These are phyloP conservation scores for Apogon talboti DNA, from an alignment of 2,797 vertebrate genomes.

Conservation along the genomic window DNA sequence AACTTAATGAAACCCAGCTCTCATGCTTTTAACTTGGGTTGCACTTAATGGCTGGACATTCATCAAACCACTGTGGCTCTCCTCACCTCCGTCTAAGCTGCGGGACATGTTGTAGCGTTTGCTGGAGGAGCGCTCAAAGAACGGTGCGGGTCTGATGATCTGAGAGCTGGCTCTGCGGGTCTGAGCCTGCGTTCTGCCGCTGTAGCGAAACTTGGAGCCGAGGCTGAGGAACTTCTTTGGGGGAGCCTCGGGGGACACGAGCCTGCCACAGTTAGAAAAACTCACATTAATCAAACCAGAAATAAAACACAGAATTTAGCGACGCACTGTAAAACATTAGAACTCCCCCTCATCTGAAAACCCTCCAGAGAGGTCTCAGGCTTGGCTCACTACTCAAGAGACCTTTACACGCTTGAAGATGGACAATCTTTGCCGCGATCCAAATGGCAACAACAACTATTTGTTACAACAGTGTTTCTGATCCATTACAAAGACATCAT, in stretches of 20 bases:
- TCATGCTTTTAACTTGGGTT: background rate
- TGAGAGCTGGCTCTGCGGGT: conserved; percentile 93
- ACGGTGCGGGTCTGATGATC: conserved; percentile 93
- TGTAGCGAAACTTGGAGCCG: conserved; percentile 98
- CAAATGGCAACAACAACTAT: conserved; percentile 21
- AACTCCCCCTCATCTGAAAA: conserved; percentile 29
- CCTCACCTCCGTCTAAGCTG: conserved; percentile 94
- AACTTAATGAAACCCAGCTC: background rate
- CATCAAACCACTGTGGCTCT: background rate
- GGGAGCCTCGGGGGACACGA: conserved; percentile 93
- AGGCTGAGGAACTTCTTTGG: conserved; percentile 96
- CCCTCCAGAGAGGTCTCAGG: conserved; percentile 25
- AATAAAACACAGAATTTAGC: conserved; percentile 30
- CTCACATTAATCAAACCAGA: conserved; percentile 47
- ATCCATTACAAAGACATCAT: conserved; percentile 7
- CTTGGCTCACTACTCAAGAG: conserved; percentile 17
- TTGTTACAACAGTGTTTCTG: background rate
- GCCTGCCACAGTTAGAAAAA: conserved; percentile 77
- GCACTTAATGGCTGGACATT: background rate
- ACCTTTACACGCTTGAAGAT: conserved; percentile 26
- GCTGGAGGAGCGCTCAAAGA: conserved; percentile 94
- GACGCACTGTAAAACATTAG: background rate
- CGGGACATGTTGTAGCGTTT: conserved; percentile 97
- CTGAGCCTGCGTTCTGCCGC: conserved; percentile 95
- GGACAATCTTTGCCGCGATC: conserved; percentile 22